phyloP scores from a whole-genome alignment of 2,113 vertebrate species.

The Colius striatus region DNA sequence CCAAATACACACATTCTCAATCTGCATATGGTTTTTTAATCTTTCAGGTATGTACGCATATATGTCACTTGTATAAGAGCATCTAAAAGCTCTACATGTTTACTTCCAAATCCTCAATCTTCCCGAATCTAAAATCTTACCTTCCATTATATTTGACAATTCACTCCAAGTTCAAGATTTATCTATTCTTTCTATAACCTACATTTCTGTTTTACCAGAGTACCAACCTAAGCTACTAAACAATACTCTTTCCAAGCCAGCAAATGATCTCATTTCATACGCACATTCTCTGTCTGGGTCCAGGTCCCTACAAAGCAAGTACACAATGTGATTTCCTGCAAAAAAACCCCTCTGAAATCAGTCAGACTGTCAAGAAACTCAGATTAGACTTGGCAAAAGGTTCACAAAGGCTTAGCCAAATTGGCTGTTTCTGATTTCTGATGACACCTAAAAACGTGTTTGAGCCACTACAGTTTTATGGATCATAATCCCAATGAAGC shows the following conservation, averaged over 20 bases:
- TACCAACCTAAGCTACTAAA: background rate
- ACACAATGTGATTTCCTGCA: conserved; percentile 38
- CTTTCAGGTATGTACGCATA: background rate
- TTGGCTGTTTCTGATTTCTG: background rate
- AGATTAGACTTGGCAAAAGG: background rate
- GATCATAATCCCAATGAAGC: background rate
- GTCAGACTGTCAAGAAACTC: conserved; percentile 50
- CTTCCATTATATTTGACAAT: background rate
- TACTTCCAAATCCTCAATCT: background rate
- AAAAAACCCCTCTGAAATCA: conserved; percentile 43
- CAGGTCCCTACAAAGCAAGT: background rate
- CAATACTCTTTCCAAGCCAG: conserved; percentile 4
- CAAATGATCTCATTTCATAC: conserved; percentile 17
- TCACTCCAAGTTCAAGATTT: background rate
- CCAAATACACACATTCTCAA: background rate
- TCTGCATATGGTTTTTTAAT: background rate
- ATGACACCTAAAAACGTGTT: background rate
- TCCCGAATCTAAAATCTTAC: background rate
- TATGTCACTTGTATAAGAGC: background rate
- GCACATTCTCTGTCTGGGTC: background rate
- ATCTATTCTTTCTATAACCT: background rate
- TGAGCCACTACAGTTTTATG: background rate
- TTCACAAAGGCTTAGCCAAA: background rate
- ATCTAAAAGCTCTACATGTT: background rate
- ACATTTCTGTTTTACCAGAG: background rate